Base-by-base conservation (phyloP, 2,888 invertebrate genomes). In the Rhodophaea formosa region DNA sequence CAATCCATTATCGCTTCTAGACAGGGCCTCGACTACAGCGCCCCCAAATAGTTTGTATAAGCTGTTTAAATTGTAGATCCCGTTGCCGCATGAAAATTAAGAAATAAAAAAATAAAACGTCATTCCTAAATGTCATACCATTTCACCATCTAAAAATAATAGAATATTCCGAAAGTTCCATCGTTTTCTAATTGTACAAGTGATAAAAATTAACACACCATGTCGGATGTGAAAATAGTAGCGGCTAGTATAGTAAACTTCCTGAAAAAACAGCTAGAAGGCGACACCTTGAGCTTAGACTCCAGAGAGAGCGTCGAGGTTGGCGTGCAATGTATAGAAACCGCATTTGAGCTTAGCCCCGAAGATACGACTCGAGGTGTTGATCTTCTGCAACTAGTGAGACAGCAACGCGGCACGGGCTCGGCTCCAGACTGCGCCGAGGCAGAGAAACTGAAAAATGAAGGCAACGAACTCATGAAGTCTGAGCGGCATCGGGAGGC, bases 301-400 rank as follows among this genome's bases (percentile, higher is more conserved):
- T 83, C 86, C 10, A 86, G 93, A 59, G 97, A 97, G 83, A 96
- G 96, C 79, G 91, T 98, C 54, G 98, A 98, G 92, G 99, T 99
- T 59, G 97, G 98, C 43, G 94, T 97, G 66, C 98, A 99, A 87
- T 99, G 99, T 84, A 92, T 98, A 68, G 97, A 98, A 86, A 96
- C 96, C 52, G 97, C 97, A 7, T 99, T 97, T 82, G 95, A 95
- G 67, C 89, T 98, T 0, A 91, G 89, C 45, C 82, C 88, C 1
- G 86, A 88, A 7, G 92, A 93, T 59, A 76, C 79, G 3, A 70
- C 82, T n/a, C 75, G 73, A 46, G 83, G 79, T 1, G 66, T 85
- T 2, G 88, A 89, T 64, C 69, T 89, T 52, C 66, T 85, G 62
- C 81, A 83, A 66, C 73, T 90, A 16, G 70, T 86, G 47, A 73